Evolutionary conservation across 2,888 invertebrate genomes (phyloP).

Genomic region (Eristalis tenax): DNA sequence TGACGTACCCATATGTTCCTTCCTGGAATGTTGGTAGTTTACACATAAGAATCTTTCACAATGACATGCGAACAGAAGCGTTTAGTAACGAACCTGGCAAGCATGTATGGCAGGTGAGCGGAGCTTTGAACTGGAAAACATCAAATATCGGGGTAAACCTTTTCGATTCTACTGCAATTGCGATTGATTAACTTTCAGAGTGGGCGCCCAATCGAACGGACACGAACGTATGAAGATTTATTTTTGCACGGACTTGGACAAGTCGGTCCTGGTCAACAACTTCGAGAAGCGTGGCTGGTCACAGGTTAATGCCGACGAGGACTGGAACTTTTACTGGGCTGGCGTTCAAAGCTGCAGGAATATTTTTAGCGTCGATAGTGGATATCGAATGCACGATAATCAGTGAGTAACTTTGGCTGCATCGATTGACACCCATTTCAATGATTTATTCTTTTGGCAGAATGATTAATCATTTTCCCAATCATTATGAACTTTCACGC

Average conservation of each 20-base stretch:
- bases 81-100: constrained; percentile 76
- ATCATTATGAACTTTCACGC: constrained; percentile 96
- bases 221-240: constrained; percentile 77
- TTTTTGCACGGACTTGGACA: constrained; percentile 86
- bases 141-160: constrained; percentile 1
- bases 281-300: constrained; percentile 96
- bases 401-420: constrained; percentile 84
- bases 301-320: constrained; percentile 91
- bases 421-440: neutral
- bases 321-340: constrained; percentile 99
- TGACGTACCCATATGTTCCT: constrained; percentile 34
- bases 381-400: constrained; percentile 95
- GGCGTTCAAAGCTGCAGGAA: constrained; percentile 94
- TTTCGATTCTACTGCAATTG: constrained; percentile 16
- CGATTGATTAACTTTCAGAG: constrained; percentile 68
- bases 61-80: constrained; percentile 74
- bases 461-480: constrained; percentile 97
- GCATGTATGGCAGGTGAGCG: constrained; percentile 81
- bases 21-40: neutral
- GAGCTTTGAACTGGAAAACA: neutral
- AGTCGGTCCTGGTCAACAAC: constrained; percentile 94
- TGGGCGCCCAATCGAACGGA: constrained; percentile 68
- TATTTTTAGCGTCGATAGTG: constrained; percentile 95
- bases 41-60: constrained; percentile 9
- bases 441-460: constrained; percentile 79